Conservation (phyloP, 1,140 invertebrate species). For the Brachionus rubens region DNA sequence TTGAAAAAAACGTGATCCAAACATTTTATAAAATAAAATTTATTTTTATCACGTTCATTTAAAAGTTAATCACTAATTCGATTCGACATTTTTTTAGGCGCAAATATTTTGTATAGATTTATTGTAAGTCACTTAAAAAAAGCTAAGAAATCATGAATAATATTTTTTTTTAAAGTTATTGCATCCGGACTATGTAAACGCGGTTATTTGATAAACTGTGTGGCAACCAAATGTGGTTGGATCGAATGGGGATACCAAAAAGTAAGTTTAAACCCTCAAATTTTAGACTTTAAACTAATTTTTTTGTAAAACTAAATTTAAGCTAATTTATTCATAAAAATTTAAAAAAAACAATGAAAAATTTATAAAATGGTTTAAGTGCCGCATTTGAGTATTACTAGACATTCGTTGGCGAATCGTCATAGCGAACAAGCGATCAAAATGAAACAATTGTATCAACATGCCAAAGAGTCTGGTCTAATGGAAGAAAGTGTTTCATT, state of each 20-base stretch:
- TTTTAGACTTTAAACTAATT: too few species aligned
- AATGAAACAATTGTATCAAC: background rate
- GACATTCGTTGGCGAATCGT: background rate
- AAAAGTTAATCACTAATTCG: slow-evolving; percentile 88
- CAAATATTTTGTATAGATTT: slow-evolving; percentile 90
- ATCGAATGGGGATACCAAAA: too few species aligned
- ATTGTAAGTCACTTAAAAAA: slow-evolving; percentile 64
- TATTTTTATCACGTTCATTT: too few species aligned
- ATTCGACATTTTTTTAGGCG: slow-evolving; percentile 92
- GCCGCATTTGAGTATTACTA: slow-evolving; percentile 15
- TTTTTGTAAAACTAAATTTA: too few species aligned
- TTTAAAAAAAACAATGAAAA: slow-evolving; percentile 87
- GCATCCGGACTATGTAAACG: too few species aligned
- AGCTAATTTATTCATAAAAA: slow-evolving; percentile 98
- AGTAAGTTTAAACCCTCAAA: too few species aligned
- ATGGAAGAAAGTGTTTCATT: background rate
- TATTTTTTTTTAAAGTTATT: slow-evolving; percentile 62
- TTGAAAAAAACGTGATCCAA: too few species aligned
- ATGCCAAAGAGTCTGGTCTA: background rate
- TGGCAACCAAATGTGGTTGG: too few species aligned
- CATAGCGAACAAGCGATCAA: slow-evolving; percentile 1
- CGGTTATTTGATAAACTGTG: too few species aligned
- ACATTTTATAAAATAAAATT: too few species aligned
- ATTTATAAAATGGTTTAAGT: background rate
- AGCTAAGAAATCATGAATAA: background rate